These are phyloP conservation scores for Cheilosia impressa DNA, from an alignment of 2,888 invertebrate species.

Conservation along the genomic window DNA sequence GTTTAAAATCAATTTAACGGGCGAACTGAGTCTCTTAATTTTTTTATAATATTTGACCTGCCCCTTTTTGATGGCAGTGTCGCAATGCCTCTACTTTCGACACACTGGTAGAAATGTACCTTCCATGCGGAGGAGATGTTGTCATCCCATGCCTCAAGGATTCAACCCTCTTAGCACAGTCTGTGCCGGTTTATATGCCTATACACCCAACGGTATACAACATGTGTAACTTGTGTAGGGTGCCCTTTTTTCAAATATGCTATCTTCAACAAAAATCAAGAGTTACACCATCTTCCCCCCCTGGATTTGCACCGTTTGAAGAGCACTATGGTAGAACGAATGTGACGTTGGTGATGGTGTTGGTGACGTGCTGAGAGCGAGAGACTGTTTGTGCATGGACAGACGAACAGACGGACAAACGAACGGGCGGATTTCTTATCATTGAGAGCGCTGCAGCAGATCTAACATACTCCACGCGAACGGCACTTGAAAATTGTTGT, in stretches of 20 bases:
- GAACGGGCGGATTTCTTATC: conserved; percentile 67
- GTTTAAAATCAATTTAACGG: too few relatives aligned
- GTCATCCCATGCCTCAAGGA: conserved; percentile 65
- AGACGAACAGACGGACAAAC: conserved; percentile 37
- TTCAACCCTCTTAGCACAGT: conserved; percentile 65
- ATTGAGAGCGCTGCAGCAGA: conserved; percentile 74
- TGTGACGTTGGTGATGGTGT: conserved; percentile 70
- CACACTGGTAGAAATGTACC: conserved; percentile 48
- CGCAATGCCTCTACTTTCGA: background rate
- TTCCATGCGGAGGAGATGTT: conserved; percentile 63
- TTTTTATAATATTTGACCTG: background rate
- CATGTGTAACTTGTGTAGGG: conserved; percentile 68
- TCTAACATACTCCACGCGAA: conserved; percentile 75
- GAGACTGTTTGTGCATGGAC: conserved; percentile 49
- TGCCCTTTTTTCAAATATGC: conserved; percentile 71
- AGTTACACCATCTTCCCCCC: conserved; percentile 48
- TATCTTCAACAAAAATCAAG: conserved; percentile 75
- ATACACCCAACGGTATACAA: background rate
- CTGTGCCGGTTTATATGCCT: conserved; percentile 11
- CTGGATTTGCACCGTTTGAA: conserved; percentile 36
- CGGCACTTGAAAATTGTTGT: conserved; percentile 64
- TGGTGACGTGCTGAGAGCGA: conserved; percentile 73
- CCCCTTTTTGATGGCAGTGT: conserved; percentile 30
- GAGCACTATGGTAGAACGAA: conserved; percentile 66
- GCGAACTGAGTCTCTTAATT: too few relatives aligned